These are phyloP conservation scores for Microcaecilia unicolor DNA, from an alignment of 2,797 vertebrate species.

Conservation along the genomic window DNA sequence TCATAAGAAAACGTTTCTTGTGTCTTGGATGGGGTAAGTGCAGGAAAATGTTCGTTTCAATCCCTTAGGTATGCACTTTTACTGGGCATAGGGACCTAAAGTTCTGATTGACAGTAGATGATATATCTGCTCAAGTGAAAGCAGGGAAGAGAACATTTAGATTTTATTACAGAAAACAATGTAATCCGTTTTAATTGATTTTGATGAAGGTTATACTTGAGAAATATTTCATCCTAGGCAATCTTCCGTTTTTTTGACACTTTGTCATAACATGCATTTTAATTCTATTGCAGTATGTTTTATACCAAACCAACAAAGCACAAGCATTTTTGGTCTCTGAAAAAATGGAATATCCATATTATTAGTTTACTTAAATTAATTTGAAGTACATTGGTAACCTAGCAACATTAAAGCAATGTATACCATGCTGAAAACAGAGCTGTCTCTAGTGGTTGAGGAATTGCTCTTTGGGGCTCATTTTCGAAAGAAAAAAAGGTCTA, in stretches of 20 bases:
- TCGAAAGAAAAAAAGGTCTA: too few species aligned
- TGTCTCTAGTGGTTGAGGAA: slow-evolving; percentile 13
- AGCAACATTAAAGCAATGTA: slow-evolving; percentile 66
- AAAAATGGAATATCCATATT: slow-evolving; percentile 28
- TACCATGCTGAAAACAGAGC: slow-evolving; percentile 21
- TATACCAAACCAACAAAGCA: slow-evolving; percentile 4
- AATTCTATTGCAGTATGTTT: slow-evolving; percentile 18
- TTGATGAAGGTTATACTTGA: neutral
- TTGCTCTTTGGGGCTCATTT: too few species aligned
- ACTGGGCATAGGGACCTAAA: too few species aligned
- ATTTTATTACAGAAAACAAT: neutral
- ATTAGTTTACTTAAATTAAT: slow-evolving; percentile 63
- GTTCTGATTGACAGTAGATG: too few species aligned
- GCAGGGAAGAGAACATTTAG: slow-evolving; percentile 5
- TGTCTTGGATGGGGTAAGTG: slow-evolving; percentile 97
- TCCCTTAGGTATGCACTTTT: too few species aligned
- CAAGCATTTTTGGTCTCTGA: slow-evolving; percentile 12
- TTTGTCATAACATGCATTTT: slow-evolving; percentile 16
- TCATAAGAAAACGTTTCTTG: slow-evolving; percentile 95
- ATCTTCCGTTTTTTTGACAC: neutral
- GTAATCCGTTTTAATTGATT: slow-evolving; percentile 1
- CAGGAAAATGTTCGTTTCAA: too few species aligned
- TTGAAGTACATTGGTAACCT: slow-evolving; percentile 69
- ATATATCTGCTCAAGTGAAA: too few species aligned
- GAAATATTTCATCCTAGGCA: too few species aligned